These are phyloP conservation scores for Neelides folsomi DNA, from an alignment of 2,888 invertebrate genomes.

Conservation along the genomic window DNA sequence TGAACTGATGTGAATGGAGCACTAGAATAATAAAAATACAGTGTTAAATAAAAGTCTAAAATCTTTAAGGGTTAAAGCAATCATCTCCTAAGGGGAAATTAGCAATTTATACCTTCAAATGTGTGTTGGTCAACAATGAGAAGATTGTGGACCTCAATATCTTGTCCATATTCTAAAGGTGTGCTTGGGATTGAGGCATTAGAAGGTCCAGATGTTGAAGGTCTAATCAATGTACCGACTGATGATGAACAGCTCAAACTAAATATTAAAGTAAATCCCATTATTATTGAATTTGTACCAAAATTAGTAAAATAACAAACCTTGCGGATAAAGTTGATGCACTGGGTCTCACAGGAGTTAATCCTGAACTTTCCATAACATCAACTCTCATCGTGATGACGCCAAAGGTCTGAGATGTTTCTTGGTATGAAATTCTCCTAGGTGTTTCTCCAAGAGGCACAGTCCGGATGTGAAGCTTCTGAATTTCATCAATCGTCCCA, in stretches of 20 bases:
- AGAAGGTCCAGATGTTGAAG: conserved; percentile 33
- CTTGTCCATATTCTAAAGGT: conserved; percentile 53
- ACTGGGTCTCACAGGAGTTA: conserved; percentile 53
- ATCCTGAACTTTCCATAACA: conserved; percentile 62
- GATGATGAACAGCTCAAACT: conserved; percentile 31
- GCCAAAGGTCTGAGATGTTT: conserved; percentile 82
- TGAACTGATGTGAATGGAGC: conserved; percentile 83
- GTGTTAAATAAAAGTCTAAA: neutral
- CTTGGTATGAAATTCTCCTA: conserved; percentile 86
- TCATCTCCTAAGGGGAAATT: neutral
- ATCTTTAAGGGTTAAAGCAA: neutral
- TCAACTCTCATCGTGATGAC: conserved; percentile 83
- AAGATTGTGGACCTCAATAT: conserved; percentile 79
- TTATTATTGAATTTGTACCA: neutral
- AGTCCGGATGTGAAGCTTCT: conserved; percentile 91
- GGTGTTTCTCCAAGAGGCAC: conserved; percentile 91
- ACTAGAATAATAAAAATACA: conserved; percentile 43
- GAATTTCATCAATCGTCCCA: conserved; percentile 96
- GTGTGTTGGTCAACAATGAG: conserved; percentile 91
- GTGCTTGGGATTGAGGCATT: conserved; percentile 19
- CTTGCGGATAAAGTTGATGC: conserved; percentile 50
- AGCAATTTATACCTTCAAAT: conserved; percentile 53
- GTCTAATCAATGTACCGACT: conserved; percentile 29
- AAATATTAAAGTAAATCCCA: neutral
- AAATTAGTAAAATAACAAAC: conserved; percentile 8